Base-by-base conservation (phyloP, 2,113 vertebrate genomes). In the Nibea coibor region DNA sequence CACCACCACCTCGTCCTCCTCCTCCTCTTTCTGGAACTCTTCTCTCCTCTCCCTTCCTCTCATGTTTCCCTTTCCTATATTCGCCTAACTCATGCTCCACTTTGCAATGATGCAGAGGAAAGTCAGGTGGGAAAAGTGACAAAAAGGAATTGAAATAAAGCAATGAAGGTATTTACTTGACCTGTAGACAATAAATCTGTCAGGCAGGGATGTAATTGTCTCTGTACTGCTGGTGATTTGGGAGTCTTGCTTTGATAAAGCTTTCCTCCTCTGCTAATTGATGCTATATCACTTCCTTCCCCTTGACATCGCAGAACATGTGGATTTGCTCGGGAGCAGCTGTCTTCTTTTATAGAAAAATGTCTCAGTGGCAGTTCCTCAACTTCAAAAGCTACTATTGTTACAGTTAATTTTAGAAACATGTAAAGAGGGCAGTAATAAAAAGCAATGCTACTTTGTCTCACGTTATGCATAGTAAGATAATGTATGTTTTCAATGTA, bases 241-340 rank as follows among this genome's bases (percentile, higher is more conserved):
- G 42, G 51, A 50, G 72, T 86, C 79, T 78, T 50, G 47, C 78
- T 80, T 77, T 89, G 78, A 87, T 57, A 62, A 87, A 84, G 54
- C 35, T 82, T 54, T 81, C 53, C 69, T 79, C 43, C 72, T 70
- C 50, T 63, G 78, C 73, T 88, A 82, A 93, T 86, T 88, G 75
- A 87, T 81, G 26, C 28, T 69, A n/a, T 76, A 61, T 82, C 85
- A 59, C 72, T 63, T 81, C 50, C 70, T 69, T 81, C 45, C 7
- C 58, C 15, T 72, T 79, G 48, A 78, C 75, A 85, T 87, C 83
- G 57, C 54, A 87, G 78, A 88, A 82, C 82, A 91, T 87, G 81
- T 91, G 81, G 62, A 72, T 77, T 82, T 78, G 64, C 58, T 75
- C 51, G 76, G 43, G 73, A 86, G 70, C 88, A 93, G 87, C 84